Base-by-base conservation (phyloP, 2,888 invertebrate species). In the Mechanitis mazaeus region DNA sequence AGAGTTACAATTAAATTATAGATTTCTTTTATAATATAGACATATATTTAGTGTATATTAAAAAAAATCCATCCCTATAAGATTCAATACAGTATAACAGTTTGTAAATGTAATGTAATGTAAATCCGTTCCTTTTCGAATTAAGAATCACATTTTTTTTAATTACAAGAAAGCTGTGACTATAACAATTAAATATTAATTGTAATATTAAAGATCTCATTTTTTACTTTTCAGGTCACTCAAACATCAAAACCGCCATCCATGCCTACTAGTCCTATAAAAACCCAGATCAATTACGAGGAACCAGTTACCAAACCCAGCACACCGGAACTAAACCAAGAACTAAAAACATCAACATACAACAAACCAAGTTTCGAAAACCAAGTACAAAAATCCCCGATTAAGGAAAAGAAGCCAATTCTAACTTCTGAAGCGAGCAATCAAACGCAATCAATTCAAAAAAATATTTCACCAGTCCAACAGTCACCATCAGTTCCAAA, bases 381-480 rank as follows among this genome's bases (percentile, higher is more conserved):
- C 60, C 56, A 45, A 50, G 31, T 31, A 31, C 50, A 31, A n/a
- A 50, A 31, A 56, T 56, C 55, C 53, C 65, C 54, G 59, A 46
- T 47, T 20, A 55, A 62, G 6, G 46, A 50, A 12, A 46, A 50
- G 47, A 61, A 55, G 45, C 55, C 6, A 35, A 38, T 33, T 9
- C 38, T 59, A 56, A 56, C 35, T 3, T 42, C 42, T 4, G 50
- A 50, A 31, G 2, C 31, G 31, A 7, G 3, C 50, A 31, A 31
- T 50, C 50, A 50, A 31, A 50, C 31, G 7, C 50, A 50, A 31
- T 31, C 47, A 9, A 9, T 11, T 53, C 66, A 59, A 28, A 59
- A 60, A 38, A 71, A 61, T 56, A 72, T 74, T 58, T 42, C 63
- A 3, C 42, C 42, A 1, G 55, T 71, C 58, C 73, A 68, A 67